phyloP scores from a whole-genome alignment of 2,113 vertebrate species.

The Gasterosteus aculeatus region DNA sequence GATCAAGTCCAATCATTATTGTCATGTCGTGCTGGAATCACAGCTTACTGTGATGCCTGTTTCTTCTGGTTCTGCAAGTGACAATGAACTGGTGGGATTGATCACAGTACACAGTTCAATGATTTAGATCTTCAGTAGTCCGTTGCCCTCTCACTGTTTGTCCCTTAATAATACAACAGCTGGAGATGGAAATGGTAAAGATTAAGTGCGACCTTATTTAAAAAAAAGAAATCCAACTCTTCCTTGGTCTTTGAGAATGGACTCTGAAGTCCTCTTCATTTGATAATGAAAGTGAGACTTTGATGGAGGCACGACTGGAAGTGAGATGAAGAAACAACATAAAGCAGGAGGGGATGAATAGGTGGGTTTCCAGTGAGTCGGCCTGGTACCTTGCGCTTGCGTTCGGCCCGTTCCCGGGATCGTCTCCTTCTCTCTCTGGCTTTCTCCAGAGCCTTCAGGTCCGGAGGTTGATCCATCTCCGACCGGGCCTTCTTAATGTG shows the following conservation, averaged over 20 bases:
- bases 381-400: constrained; percentile 93
- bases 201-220: neutral
- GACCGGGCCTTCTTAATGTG: constrained; percentile 97
- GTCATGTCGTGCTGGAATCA: neutral
- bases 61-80: neutral
- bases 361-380: constrained; percentile 34
- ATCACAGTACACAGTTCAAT: neutral
- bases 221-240: constrained; percentile 1
- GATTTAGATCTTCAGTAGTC: constrained; percentile 2
- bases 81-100: neutral
- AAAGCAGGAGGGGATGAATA: constrained; percentile 4
- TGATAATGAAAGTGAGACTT: constrained; percentile 17
- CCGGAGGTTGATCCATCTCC: constrained; percentile 85
- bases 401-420: constrained; percentile 90
- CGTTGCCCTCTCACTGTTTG: neutral
- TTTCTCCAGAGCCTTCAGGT: constrained; percentile 87
- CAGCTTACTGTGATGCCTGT: neutral
- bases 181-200: neutral
- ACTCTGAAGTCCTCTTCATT: constrained; percentile 1
- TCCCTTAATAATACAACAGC: neutral
- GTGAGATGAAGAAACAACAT: constrained; percentile 16
- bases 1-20: constrained; percentile 5
- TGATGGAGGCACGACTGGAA: constrained; percentile 26
- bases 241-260: neutral
- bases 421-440: constrained; percentile 91